A percentile compares a stretch with the other conserved stretches of the same genome.
Evolutionary conservation across 2,888 invertebrate genomes (phyloP).

Genomic region (Ametastegia equiseti): DNA sequence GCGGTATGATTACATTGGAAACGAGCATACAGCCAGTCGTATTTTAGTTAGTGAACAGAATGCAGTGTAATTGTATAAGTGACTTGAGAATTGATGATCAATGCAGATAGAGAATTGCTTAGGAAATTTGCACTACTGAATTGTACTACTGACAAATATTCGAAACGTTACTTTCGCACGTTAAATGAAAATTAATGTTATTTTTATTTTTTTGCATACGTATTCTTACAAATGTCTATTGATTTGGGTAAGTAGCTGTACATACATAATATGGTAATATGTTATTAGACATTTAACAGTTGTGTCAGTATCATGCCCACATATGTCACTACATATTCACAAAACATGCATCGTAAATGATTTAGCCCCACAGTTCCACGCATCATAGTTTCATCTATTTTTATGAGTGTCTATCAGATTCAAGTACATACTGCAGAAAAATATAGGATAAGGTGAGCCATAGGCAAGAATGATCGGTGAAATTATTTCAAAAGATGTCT

Average conservation of each 20-base stretch:
- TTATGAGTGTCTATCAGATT: neutral
- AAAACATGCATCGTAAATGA: constrained; percentile 21
- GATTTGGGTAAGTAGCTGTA: neutral
- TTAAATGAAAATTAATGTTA: neutral
- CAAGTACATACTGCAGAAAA: neutral
- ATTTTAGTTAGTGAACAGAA: constrained; percentile 6
- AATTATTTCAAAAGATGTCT: neutral
- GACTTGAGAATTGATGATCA: constrained; percentile 9
- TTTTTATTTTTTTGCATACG: neutral
- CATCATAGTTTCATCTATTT: neutral
- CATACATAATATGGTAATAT: neutral
- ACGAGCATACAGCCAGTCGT: neutral
- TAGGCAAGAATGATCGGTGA: neutral
- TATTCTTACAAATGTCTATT: neutral
- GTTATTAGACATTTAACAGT: constrained; percentile 6
- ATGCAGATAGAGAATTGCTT: neutral
- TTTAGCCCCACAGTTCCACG: neutral
- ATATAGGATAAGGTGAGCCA: neutral
- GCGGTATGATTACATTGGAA: neutral
- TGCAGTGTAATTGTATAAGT: neutral
- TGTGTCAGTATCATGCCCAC: constrained; percentile 6
- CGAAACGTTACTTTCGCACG: neutral
- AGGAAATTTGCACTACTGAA: no score
- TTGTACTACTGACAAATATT: neutral
- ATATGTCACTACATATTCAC: neutral